phyloP scores from a whole-genome alignment of 2,113 vertebrate genomes.

The Anser cygnoides region DNA sequence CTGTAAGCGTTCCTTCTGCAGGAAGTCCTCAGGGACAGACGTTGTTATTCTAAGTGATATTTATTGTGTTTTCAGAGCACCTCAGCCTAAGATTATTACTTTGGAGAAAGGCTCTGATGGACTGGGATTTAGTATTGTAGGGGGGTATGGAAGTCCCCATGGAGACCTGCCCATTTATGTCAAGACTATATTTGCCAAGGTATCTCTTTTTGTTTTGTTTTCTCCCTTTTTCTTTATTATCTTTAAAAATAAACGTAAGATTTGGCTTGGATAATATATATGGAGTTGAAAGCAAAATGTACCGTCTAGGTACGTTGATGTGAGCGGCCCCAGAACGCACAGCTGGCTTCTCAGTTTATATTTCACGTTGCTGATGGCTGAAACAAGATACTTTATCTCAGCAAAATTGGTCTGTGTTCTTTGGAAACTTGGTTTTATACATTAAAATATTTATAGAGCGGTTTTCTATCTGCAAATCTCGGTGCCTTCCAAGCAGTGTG shows the following conservation, averaged over 20 bases:
- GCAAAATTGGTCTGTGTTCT: conserved; percentile 19
- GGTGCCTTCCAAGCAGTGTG: background rate
- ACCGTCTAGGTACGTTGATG: background rate
- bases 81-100: conserved; percentile 85
- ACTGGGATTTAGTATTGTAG: conserved; percentile 96
- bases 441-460: conserved; percentile 26
- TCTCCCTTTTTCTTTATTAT: conserved; percentile 13
- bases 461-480: background rate
- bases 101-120: conserved; percentile 96
- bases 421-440: background rate
- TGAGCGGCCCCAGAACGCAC: background rate
- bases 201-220: conserved; percentile 68
- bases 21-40: conserved; percentile 37
- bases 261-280: conserved; percentile 39
- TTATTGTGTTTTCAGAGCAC: conserved; percentile 84
- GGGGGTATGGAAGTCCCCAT: conserved; percentile 93
- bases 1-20: conserved; percentile 52
- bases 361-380: background rate
- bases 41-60: conserved; percentile 66
- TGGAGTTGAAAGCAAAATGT: conserved; percentile 6
- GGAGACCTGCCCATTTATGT: conserved; percentile 98
- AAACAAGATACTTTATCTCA: conserved; percentile 12
- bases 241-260: conserved; percentile 24
- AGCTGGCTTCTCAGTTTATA: background rate
- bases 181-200: conserved; percentile 98